Evolutionary conservation across 2,797 vertebrate species (phyloP), one percentile per base, ranked within the genome.

Genomic region (Tauraco hartlaubi): DNA sequence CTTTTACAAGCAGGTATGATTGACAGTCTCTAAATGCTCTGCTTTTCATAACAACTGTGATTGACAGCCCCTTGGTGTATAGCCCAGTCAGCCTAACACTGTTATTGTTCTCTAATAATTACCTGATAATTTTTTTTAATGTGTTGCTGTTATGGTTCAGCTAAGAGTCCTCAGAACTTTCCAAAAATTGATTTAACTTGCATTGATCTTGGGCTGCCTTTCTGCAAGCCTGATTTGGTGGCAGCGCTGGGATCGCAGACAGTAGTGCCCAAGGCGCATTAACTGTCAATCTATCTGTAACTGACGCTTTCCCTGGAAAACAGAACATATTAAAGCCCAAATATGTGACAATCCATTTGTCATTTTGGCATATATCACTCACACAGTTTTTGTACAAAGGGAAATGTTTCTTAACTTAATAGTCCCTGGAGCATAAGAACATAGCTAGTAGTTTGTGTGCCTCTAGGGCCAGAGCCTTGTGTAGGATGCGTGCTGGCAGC

Each of bases 21-120:
- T 94, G 97, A 93, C 95, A 95, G 82, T 28, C 66, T 78, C 90
- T 84, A 90, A 94, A 91, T n/a, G 86, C 69, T 67, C 62, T 33
- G 64, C 92, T 84, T 90, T 96, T 96, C 95, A 81, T 78, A 95
- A 87, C 89, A 93, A 6, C 72, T 1, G 0, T 92, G 94, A 97
- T 31, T 95, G 95, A 90, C 96, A 97, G 59, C 31, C 37, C 64
- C 46, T 80, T 58, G 66, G 48, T 75, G 48, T 78, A 91, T 26
- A 84, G 93, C 85, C 95, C 95, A 95, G 89, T 66, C 91, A 96
- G 72, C 73, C 48, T 81, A 94, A 92, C 90, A 89, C 48, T 39
- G 61, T 80, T 52, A 89, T 76, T 96, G 77, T 94, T 96, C 91
- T 80, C 74, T 81, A 90, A 86, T 91, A 92, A 97, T 95, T 95